phyloP scores from a whole-genome alignment of 2,888 invertebrate genomes.

The Drosophila austrosaltans region DNA sequence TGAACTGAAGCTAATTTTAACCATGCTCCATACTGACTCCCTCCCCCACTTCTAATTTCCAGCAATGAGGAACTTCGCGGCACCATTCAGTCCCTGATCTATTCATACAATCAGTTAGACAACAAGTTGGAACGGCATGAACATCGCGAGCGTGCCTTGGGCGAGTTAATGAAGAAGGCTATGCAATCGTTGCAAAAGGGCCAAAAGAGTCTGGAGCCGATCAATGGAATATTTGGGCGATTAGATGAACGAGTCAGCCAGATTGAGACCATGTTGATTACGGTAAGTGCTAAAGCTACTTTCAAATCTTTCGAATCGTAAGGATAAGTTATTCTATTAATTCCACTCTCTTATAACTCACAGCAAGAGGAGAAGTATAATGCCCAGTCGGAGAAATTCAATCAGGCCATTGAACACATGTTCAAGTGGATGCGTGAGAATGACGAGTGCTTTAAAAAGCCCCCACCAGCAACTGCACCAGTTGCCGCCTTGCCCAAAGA shows the following conservation, averaged over 20 bases:
- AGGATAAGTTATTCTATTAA: not conserved
- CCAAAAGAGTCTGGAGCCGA: slow-evolving; percentile 88
- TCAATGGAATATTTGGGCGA: slow-evolving; percentile 88
- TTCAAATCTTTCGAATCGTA: not conserved
- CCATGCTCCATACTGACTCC: slow-evolving; percentile 13
- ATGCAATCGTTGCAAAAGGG: slow-evolving; percentile 89
- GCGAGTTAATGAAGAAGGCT: slow-evolving; percentile 91
- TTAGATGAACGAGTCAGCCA: slow-evolving; percentile 90
- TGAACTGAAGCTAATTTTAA: slow-evolving; percentile 40
- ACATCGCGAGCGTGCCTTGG: slow-evolving; percentile 90
- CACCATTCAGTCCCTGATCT: slow-evolving; percentile 91
- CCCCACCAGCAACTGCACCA: slow-evolving; percentile 54
- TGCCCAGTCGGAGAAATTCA: slow-evolving; percentile 80
- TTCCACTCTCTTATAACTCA: slow-evolving; percentile 31
- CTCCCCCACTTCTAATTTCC: slow-evolving; percentile 21
- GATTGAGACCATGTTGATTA: slow-evolving; percentile 90
- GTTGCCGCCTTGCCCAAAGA: slow-evolving; percentile 56
- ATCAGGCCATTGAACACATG: slow-evolving; percentile 80
- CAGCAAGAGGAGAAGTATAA: slow-evolving; percentile 83
- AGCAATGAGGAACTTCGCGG: slow-evolving; percentile 85
- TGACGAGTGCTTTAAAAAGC: slow-evolving; percentile 81
- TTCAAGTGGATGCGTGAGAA: slow-evolving; percentile 83
- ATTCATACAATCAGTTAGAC: slow-evolving; percentile 90
- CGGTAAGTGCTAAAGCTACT: slow-evolving; percentile 83
- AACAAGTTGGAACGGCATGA: slow-evolving; percentile 94